Base-by-base conservation (phyloP, 1,140 invertebrate genomes). In the Drosophila prosaltans region DNA sequence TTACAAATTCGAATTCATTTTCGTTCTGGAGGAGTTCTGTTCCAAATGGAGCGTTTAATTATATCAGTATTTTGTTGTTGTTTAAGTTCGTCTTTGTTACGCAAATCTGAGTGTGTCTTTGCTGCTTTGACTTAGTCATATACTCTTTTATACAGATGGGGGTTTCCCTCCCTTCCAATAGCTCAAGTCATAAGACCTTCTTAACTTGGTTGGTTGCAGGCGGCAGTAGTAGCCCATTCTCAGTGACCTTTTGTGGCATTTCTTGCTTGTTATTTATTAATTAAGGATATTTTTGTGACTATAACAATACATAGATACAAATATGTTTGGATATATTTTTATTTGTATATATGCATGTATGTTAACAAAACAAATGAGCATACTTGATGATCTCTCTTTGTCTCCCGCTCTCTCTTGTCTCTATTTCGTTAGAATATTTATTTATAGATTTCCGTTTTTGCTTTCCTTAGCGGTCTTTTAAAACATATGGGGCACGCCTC, bases 401-500 rank as follows among this genome's bases (percentile, higher is more conserved):
- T 36, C 30, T 43, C n/a, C 36, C 57, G 16, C 59, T 30, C n/a
- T 24, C 32, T 10, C 1, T n/a, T 21, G 9, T 57, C 55, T 58
- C 48, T 51, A 36, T 36, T 36, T 36, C 32, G 32, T 36, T 36
- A 36, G 32, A 36, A 36, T 32, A 36, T 54, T 5, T 60, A 60
- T 24, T 11, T 60, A 24, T 60, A 26, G 16, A 4, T 24, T 1
- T 59, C 24, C 24, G 21, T 40, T 60, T 60, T 39, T 24, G 11
- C 28, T 43, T 65, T 51, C 45, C 26, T 51, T 51, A 51, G 21
- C 45, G 9, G 45, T 21, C 45, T 51, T 51, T 51, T 51, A 8
- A 51, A 36, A 26, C 45, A 51, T 51, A 51, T 51, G 45, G 45
- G 45, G 45, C 45, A 51, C 45, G 45, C 45, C 45, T 51, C 45